phyloP scores from a whole-genome alignment of 2,113 vertebrate species.

The Vulpes ferrilata region DNA sequence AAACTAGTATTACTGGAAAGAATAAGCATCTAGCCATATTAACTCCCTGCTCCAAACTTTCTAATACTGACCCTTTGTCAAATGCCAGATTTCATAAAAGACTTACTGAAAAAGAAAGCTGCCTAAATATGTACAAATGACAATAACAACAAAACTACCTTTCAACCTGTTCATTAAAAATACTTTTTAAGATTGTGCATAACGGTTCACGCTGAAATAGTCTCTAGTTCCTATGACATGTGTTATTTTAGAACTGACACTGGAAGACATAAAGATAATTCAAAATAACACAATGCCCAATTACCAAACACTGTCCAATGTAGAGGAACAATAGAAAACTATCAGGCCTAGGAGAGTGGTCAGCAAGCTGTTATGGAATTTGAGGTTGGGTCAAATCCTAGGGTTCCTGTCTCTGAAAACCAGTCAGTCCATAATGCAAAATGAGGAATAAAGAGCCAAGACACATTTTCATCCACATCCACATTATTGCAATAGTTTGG shows the following conservation, averaged over 20 bases:
- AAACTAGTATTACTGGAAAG: background rate
- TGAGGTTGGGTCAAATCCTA: slow-evolving; percentile 20
- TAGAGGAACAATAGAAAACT: slow-evolving; percentile 14
- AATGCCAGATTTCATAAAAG: background rate
- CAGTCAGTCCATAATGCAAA: background rate
- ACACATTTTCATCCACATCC: slow-evolving; percentile 2
- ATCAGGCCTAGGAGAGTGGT: background rate
- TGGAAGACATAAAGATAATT: slow-evolving; percentile 59
- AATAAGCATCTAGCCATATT: background rate
- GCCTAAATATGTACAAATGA: background rate
- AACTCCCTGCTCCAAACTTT: background rate
- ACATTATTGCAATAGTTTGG: background rate
- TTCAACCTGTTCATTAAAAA: background rate
- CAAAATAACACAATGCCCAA: background rate
- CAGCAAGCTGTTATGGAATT: slow-evolving; percentile 4
- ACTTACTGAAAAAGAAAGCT: background rate
- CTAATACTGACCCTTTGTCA: background rate
- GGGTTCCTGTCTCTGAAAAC: background rate
- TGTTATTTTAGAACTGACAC: background rate
- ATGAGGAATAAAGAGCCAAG: background rate
- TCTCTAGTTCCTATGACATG: background rate
- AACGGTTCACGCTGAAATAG: slow-evolving; percentile 17
- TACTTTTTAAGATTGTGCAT: background rate
- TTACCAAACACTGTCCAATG: background rate
- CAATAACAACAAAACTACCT: background rate